Percentiles rank a stretch among this genome's conserved stretches.
These are phyloP conservation scores for Encarsia formosa DNA, from an alignment of 2,888 invertebrate genomes.

Conservation along the genomic window DNA sequence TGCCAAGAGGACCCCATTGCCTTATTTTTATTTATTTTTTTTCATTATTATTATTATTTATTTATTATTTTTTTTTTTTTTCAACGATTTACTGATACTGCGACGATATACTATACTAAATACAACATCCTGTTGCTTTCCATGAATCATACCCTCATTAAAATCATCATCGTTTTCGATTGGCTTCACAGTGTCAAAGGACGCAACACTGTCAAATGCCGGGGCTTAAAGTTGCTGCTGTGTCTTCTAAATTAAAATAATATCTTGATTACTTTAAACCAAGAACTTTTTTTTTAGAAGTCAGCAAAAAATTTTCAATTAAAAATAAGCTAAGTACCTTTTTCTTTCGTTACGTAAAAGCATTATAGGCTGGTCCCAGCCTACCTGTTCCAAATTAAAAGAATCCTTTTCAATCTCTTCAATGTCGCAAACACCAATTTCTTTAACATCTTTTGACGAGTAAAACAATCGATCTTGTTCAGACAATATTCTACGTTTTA, in stretches of 20 bases:
- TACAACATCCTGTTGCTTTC: slow-evolving; percentile 27
- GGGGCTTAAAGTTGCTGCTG: slow-evolving; percentile 48
- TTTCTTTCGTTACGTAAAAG: slow-evolving; percentile 48
- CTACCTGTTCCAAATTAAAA: slow-evolving; percentile 40
- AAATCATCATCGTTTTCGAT: slow-evolving; percentile 23
- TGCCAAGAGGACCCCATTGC: slow-evolving; percentile 49
- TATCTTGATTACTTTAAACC: slow-evolving; percentile 12
- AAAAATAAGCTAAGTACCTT: slow-evolving; percentile 32
- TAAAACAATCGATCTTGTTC: slow-evolving; percentile 45
- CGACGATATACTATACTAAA: slow-evolving; percentile 32
- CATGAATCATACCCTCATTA: slow-evolving; percentile 12
- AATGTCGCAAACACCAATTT: slow-evolving; percentile 18
- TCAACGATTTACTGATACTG: slow-evolving; percentile 20
- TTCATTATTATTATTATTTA: slow-evolving; percentile 3
- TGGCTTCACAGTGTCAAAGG: slow-evolving; percentile 45
- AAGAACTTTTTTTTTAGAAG: no score
- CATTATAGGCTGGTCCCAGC: slow-evolving; percentile 40
- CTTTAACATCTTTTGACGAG: slow-evolving; percentile 21
- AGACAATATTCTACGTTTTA: slow-evolving; percentile 46
- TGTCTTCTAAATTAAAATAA: slow-evolving; percentile 41
- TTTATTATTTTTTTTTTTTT: no score
- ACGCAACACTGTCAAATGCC: slow-evolving; percentile 45
- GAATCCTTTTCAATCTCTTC: slow-evolving; percentile 39
- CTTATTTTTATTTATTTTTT: slow-evolving; percentile 14
- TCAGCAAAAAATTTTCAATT: no score